phyloP scores from a whole-genome alignment of 2,113 vertebrate species.

The Microcebus griseorufus region DNA sequence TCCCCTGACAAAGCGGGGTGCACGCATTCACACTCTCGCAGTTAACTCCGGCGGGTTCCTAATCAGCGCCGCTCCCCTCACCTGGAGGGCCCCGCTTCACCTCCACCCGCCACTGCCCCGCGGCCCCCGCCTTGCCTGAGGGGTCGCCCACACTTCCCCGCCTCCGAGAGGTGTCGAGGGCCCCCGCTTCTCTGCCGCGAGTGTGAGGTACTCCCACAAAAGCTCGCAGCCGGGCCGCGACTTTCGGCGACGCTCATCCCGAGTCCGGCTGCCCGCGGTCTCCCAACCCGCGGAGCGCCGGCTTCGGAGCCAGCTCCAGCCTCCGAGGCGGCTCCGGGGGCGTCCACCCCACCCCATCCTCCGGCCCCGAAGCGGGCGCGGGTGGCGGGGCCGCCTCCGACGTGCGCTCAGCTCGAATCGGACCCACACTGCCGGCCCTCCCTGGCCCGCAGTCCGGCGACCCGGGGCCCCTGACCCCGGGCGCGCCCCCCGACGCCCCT shows the following conservation, averaged over 20 bases:
- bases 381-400: neutral
- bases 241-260: neutral
- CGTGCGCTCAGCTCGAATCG: neutral
- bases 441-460: neutral
- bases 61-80: neutral
- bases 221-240: neutral
- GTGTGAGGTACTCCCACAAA: neutral
- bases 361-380: neutral
- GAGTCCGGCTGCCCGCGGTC: neutral
- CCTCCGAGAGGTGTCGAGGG: neutral
- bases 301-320: neutral
- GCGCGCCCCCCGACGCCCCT: conserved; percentile 67
- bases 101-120: neutral
- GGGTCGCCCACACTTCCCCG: conserved; percentile 30
- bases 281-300: neutral
- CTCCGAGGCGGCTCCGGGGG: neutral
- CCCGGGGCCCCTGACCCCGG: neutral
- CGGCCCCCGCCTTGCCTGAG: neutral
- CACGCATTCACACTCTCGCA: neutral
- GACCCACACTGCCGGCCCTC: neutral
- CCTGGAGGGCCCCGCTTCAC: neutral
- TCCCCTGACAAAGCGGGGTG: conserved; percentile 62
- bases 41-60: conserved; percentile 39
- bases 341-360: neutral
- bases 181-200: neutral